Evolutionary conservation across 2,797 vertebrate genomes (phyloP).

Genomic region (Potorous gilbertii): DNA sequence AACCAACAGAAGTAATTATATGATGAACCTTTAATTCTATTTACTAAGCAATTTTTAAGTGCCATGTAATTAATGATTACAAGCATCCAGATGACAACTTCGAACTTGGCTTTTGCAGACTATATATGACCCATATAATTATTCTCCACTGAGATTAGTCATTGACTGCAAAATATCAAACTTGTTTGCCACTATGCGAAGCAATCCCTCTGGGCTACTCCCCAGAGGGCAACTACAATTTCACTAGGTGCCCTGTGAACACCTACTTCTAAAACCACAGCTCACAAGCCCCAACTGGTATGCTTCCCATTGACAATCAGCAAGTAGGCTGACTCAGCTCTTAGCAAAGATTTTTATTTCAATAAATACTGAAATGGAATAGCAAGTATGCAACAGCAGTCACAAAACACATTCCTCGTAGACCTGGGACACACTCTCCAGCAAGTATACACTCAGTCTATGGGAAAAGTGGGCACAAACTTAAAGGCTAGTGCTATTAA

Average conservation of each 20-base stretch:
- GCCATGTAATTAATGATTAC: conserved; percentile 64
- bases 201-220: background rate
- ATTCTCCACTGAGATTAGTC: conserved; percentile 50
- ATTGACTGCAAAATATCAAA: conserved; percentile 56
- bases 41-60: conserved; percentile 51
- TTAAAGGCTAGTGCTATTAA: background rate
- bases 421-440: background rate
- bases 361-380: background rate
- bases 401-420: background rate
- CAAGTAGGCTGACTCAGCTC: background rate
- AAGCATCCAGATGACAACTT: conserved; percentile 54
- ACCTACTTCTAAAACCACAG: background rate
- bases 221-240: background rate
- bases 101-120: conserved; percentile 54
- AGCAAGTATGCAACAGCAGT: background rate
- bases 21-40: conserved; percentile 64
- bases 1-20: conserved; percentile 53
- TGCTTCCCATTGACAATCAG: background rate
- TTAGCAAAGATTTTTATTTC: background rate
- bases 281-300: background rate
- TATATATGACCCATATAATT: conserved; percentile 63
- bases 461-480: background rate
- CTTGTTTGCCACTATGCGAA: conserved; percentile 36
- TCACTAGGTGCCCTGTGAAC: background rate
- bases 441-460: background rate